Evolutionary conservation across 2,797 vertebrate genomes (phyloP).

Genomic region (Myotis myotis): DNA sequence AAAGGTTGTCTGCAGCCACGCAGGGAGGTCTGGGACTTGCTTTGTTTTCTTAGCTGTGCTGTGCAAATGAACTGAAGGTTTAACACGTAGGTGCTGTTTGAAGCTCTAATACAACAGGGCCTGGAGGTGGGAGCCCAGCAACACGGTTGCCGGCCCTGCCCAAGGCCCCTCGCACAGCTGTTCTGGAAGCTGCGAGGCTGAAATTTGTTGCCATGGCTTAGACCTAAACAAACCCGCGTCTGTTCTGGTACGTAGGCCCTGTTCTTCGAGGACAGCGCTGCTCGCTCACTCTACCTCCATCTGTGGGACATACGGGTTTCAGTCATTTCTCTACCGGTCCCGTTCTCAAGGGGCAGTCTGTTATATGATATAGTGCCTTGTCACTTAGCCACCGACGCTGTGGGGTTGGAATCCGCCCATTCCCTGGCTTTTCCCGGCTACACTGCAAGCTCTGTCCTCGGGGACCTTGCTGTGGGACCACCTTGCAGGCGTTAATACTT

Average conservation of each 20-base stretch:
- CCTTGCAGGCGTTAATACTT: conserved; percentile 77
- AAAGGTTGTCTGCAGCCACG: background rate
- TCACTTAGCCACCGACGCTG: conserved; percentile 23
- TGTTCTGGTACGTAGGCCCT: conserved; percentile 63
- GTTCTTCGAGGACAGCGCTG: conserved; percentile 12
- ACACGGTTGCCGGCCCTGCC: rapidly evolving
- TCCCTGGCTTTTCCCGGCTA: conserved; percentile 25
- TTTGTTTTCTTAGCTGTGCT: conserved; percentile 73
- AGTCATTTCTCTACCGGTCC: background rate
- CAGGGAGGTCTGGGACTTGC: conserved; percentile 43
- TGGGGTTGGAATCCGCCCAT: background rate
- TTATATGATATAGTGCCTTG: conserved; percentile 37
- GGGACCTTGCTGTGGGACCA: conserved; percentile 68
- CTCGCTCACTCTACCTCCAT: conserved; percentile 45
- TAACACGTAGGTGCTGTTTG: conserved; percentile 68
- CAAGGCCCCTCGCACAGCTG: conserved; percentile 21
- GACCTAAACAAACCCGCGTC: conserved; percentile 71
- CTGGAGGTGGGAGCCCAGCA: background rate
- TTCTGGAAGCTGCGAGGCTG: conserved; percentile 54
- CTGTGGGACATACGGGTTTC: background rate
- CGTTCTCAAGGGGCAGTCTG: background rate
- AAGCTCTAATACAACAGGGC: conserved; percentile 13
- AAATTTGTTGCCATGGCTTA: conserved; percentile 76
- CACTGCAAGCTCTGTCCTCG: conserved; percentile 57
- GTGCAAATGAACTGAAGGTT: conserved; percentile 73